Percentiles rank a stretch among this genome's conserved stretches.
Conservation (phyloP, 2,797 vertebrate species). For the Dipus sagitta region DNA sequence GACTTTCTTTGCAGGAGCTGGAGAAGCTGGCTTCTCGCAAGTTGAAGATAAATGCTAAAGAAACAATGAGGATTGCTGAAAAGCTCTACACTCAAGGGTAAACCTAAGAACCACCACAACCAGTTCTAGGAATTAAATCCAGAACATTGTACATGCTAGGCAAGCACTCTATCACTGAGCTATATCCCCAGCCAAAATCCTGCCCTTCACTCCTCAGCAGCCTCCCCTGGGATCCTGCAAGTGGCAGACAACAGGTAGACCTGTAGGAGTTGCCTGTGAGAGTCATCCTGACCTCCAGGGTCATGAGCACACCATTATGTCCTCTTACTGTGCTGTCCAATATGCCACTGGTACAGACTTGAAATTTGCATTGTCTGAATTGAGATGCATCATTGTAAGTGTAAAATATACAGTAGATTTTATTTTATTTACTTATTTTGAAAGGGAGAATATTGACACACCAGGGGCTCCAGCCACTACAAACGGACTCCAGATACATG, state of each 20-base stretch:
- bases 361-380: neutral
- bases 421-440: too few species aligned
- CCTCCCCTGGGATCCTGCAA: neutral
- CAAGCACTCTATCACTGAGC: neutral
- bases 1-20: conserved; percentile 90
- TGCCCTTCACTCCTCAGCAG: neutral
- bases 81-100: conserved; percentile 99
- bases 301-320: neutral
- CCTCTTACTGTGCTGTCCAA: neutral
- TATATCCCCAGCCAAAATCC: neutral
- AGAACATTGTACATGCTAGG: neutral
- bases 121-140: too few species aligned
- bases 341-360: neutral
- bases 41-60: conserved; percentile 96
- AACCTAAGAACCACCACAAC: conserved; percentile 55
- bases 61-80: conserved; percentile 98
- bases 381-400: neutral
- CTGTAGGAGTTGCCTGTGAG: neutral
- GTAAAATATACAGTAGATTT: neutral
- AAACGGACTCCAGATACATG: too few species aligned
- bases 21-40: conserved; percentile 98
- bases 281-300: too few species aligned
- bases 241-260: neutral
- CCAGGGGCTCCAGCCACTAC: too few species aligned
- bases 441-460: too few species aligned